Conservation (phyloP, 2,888 invertebrate species). For the Scrobipalpa atriplicella region DNA sequence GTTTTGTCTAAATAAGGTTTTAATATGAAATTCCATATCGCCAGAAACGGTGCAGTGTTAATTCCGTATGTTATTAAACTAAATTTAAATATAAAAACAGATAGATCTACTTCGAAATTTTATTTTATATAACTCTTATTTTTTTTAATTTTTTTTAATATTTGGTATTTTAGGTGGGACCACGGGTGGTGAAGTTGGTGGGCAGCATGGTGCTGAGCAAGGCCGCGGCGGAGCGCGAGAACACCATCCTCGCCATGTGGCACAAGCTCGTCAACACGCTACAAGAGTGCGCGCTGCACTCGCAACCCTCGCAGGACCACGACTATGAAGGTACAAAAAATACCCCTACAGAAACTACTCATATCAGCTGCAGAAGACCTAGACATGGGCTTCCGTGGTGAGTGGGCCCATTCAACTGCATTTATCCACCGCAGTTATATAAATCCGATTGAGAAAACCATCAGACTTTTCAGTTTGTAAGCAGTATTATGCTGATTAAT, state of each 20-base stretch:
- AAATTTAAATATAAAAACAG: no score
- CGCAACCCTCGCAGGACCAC: slow-evolving; percentile 84
- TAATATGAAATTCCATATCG: no score
- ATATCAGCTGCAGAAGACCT: no score
- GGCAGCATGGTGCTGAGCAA: slow-evolving; percentile 93
- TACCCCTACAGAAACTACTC: neutral
- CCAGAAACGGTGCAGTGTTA: slow-evolving; percentile 82
- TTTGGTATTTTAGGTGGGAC: slow-evolving; percentile 81
- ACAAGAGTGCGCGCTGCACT: slow-evolving; percentile 91
- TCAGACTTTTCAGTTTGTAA: no score
- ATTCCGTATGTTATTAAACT: slow-evolving; percentile 53
- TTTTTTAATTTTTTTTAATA: slow-evolving; percentile 51
- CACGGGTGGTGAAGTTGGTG: slow-evolving; percentile 85
- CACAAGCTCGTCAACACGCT: slow-evolving; percentile 94
- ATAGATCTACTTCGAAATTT: no score
- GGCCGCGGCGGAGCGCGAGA: slow-evolving; percentile 93
- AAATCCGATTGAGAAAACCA: no score
- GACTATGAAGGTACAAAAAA: slow-evolving; percentile 86
- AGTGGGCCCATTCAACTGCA: no score
- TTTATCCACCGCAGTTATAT: no score
- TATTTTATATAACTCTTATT: no score
- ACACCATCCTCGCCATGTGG: slow-evolving; percentile 95
- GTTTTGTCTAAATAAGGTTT: no score
- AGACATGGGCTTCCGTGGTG: no score
- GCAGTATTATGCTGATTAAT: neutral